Conservation (phyloP, 1,140 invertebrate species). For the Homarus americanus region DNA sequence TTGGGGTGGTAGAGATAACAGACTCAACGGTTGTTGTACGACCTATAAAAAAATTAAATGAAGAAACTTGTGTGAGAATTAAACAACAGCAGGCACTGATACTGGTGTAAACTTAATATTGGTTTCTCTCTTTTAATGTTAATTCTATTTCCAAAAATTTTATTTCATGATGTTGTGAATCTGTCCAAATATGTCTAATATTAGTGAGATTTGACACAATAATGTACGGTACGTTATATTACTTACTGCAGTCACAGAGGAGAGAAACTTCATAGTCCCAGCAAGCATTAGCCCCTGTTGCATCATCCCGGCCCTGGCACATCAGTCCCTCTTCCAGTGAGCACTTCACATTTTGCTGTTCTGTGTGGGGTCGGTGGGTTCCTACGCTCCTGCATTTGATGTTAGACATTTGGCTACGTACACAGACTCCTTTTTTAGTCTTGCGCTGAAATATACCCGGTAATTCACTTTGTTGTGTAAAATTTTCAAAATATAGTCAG, state of each 20-base stretch:
- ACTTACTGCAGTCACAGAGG: slow-evolving; percentile 83
- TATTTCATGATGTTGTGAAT: too few species aligned
- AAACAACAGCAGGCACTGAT: too few species aligned
- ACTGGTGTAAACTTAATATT: too few species aligned
- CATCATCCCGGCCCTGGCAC: slow-evolving; percentile 79
- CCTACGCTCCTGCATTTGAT: slow-evolving; percentile 86
- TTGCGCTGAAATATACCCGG: slow-evolving; percentile 39
- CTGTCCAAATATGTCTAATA: too few species aligned
- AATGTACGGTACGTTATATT: too few species aligned
- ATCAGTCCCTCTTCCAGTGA: slow-evolving; percentile 85
- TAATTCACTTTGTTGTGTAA: background rate
- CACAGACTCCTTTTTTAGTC: slow-evolving; percentile 78
- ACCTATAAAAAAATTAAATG: slow-evolving; percentile 44
- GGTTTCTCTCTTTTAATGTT: too few species aligned
- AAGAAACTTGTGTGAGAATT: too few species aligned
- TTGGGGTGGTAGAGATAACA: slow-evolving; percentile 18
- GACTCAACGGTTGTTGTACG: slow-evolving; percentile 23
- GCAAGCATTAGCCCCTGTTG: slow-evolving; percentile 73
- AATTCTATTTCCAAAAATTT: too few species aligned
- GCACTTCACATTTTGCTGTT: slow-evolving; percentile 85
- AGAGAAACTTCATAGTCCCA: slow-evolving; percentile 87
- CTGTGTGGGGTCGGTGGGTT: slow-evolving; percentile 82
- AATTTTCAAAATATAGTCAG: too few species aligned
- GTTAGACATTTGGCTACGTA: slow-evolving; percentile 82
- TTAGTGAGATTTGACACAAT: too few species aligned